Conservation (phyloP, 1,140 invertebrate species). For the Drosophila neocordata region DNA sequence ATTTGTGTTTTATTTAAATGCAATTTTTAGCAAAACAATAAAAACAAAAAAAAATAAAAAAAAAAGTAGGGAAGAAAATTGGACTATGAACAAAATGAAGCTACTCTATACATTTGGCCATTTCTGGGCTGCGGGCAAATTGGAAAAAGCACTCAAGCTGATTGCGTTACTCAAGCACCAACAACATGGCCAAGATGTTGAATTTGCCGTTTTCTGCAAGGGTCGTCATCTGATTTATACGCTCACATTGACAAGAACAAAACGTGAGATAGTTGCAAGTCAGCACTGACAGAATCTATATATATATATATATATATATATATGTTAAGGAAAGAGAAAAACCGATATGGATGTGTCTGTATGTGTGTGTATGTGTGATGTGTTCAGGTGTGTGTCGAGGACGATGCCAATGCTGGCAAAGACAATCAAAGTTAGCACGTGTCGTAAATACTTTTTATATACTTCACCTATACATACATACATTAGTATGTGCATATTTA, state of each 20-base stretch:
- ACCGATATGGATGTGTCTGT: neutral
- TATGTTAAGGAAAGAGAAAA: neutral
- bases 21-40: slow-evolving; percentile 26
- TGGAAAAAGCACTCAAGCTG: slow-evolving; percentile 63
- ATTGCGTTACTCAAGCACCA: slow-evolving; percentile 61
- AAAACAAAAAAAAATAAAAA: no score
- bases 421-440: slow-evolving; percentile 61
- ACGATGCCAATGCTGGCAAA: slow-evolving; percentile 31
- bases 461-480: slow-evolving; percentile 36
- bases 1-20: slow-evolving; percentile 56
- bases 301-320: no score
- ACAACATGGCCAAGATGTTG: neutral
- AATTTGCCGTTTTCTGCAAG: slow-evolving; percentile 37
- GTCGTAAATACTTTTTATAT: slow-evolving; percentile 57
- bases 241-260: slow-evolving; percentile 39
- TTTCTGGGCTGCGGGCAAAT: slow-evolving; percentile 28
- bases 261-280: slow-evolving; percentile 57
- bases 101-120: neutral
- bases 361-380: neutral
- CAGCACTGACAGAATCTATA: slow-evolving; percentile 39
- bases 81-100: neutral
- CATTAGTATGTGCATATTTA: slow-evolving; percentile 63
- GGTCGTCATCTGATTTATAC: slow-evolving; percentile 51
- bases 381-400: neutral
- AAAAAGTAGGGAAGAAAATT: neutral